A percentile compares a stretch with the other conserved stretches of the same genome.
Evolutionary conservation across 2,113 vertebrate genomes (phyloP).

Genomic region (Caracal caracal): DNA sequence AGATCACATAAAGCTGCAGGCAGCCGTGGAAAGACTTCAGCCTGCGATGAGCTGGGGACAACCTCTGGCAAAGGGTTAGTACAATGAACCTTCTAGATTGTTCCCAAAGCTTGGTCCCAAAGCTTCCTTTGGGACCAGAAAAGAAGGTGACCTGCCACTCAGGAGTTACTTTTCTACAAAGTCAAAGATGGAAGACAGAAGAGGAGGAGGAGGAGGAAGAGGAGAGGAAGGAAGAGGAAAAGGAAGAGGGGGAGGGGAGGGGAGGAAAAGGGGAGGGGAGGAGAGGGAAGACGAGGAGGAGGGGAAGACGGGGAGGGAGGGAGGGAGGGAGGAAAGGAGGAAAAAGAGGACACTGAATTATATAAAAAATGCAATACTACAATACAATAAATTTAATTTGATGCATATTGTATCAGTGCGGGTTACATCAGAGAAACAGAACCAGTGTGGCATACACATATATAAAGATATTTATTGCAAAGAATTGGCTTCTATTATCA

Average conservation of each 20-base stretch:
- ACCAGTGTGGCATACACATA: background rate
- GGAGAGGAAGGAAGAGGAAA: too few relatives aligned
- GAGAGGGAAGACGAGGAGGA: rapidly evolving
- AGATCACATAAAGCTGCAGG: background rate
- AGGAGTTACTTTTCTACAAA: background rate
- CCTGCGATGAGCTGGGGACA: background rate
- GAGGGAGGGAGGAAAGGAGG: too few relatives aligned
- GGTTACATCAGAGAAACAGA: background rate
- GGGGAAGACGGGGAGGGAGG: background rate
- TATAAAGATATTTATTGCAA: background rate
- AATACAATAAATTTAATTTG: background rate
- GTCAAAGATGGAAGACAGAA: background rate
- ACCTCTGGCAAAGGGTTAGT: background rate
- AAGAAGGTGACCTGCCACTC: background rate
- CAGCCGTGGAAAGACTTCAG: background rate
- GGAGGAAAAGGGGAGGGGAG: rapidly evolving
- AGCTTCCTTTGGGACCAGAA: background rate
- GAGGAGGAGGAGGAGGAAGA: background rate
- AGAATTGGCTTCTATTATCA: background rate
- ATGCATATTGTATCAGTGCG: background rate
- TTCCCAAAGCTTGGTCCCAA: too few relatives aligned
- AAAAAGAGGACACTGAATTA: background rate
- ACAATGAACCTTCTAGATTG: background rate
- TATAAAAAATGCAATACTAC: background rate
- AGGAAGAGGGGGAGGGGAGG: background rate